phyloP scores from a whole-genome alignment of 2,888 invertebrate genomes.

The Drosophila atripex region DNA sequence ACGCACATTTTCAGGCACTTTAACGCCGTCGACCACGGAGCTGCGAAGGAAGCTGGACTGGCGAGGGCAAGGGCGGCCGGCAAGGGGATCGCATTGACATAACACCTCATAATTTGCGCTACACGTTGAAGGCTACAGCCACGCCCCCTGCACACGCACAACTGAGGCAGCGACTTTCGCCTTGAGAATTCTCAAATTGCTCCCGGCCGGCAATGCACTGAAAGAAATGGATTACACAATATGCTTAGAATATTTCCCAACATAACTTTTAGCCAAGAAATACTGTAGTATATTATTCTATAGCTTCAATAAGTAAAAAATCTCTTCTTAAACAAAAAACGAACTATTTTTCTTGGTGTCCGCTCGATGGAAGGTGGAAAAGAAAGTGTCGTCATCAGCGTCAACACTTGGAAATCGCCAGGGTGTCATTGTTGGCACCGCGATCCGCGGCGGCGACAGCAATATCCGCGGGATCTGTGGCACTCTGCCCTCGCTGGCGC shows the following conservation, averaged over 20 bases:
- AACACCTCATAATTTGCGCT: slow-evolving; percentile 78
- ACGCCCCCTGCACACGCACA: slow-evolving; percentile 54
- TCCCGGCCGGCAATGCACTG: slow-evolving; percentile 11
- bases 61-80: background rate
- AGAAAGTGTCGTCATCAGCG: slow-evolving; percentile 72
- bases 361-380: slow-evolving; percentile 49
- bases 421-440: slow-evolving; percentile 55
- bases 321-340: background rate
- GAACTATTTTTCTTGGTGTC: background rate
- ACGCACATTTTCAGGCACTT: slow-evolving; percentile 73
- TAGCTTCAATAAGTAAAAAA: background rate
- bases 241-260: background rate
- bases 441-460: slow-evolving; percentile 21
- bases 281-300: background rate
- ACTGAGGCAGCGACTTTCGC: slow-evolving; percentile 62
- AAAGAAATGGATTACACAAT: background rate
- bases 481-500: slow-evolving; percentile 43
- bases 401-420: slow-evolving; percentile 56
- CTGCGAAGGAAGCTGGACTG: slow-evolving; percentile 2
- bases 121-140: slow-evolving; percentile 60
- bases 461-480: slow-evolving; percentile 11
- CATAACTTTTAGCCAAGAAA: background rate
- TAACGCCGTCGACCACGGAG: slow-evolving; percentile 50
- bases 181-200: slow-evolving; percentile 79
- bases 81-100: slow-evolving; percentile 65